Evolutionary conservation across 2,113 vertebrate genomes (phyloP).

Genomic region (Sinosuthora webbiana): DNA sequence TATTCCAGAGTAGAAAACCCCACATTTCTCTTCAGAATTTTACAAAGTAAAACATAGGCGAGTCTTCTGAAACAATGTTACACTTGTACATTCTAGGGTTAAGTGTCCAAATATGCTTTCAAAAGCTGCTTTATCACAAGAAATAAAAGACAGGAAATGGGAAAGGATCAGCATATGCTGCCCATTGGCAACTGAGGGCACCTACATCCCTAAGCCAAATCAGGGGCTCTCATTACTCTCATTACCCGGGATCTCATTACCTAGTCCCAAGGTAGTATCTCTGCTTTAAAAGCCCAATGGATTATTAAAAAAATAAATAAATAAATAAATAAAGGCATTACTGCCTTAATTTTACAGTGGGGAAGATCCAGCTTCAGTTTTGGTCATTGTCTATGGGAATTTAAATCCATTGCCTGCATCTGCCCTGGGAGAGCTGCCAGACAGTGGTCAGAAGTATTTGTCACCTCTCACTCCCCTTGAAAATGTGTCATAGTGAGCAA

Average conservation of each 20-base stretch:
- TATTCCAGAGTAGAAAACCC: fast-evolving
- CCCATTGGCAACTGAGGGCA: neutral
- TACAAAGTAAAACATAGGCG: neutral
- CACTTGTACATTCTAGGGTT: neutral
- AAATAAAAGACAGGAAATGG: neutral
- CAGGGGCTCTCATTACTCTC: neutral
- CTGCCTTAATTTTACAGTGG: neutral
- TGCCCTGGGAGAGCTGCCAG: fast-evolving
- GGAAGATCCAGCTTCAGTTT: neutral
- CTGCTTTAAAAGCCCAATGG: neutral
- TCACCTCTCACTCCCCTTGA: neutral
- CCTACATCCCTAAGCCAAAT: neutral
- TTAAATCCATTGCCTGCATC: neutral
- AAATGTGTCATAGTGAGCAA: neutral
- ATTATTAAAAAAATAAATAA: neutral
- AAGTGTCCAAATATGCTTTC: neutral
- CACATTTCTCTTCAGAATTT: neutral
- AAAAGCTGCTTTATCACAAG: neutral
- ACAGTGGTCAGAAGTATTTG: neutral
- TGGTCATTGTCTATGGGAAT: neutral
- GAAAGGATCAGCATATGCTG: neutral
- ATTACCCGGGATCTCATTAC: neutral
- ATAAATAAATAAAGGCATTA: neutral
- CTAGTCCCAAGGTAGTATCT: neutral
- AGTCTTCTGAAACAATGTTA: neutral